phyloP scores from a whole-genome alignment of 1,140 invertebrate species.

The Rhyacophila brunnea region DNA sequence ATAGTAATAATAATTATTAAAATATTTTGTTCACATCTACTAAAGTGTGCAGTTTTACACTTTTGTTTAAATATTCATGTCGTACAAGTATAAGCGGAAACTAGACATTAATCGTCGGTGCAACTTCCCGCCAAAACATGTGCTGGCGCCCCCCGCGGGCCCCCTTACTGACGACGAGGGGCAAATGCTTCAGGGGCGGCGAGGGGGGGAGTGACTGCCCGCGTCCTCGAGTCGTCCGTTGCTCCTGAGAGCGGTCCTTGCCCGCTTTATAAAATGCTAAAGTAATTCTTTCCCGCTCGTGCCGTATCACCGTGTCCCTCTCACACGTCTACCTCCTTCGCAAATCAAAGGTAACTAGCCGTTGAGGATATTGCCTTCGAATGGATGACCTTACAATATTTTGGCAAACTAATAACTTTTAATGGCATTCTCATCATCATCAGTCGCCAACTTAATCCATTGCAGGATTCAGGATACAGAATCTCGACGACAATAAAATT shows the following conservation, averaged over 20 bases:
- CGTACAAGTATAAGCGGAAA: background rate
- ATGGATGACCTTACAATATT: too few species aligned
- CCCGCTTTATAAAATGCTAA: background rate
- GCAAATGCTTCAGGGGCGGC: background rate
- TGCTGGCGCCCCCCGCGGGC: background rate
- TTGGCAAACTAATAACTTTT: too few species aligned
- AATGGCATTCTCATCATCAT: too few species aligned
- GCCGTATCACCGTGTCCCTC: conserved; percentile 6
- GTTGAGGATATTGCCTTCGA: too few species aligned
- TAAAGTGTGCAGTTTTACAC: background rate
- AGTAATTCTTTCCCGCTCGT: background rate
- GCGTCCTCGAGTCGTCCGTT: conserved; percentile 22
- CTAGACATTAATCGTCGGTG: background rate
- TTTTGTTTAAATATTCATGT: background rate
- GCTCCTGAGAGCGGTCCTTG: conserved; percentile 25
- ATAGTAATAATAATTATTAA: background rate
- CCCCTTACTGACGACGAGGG: background rate
- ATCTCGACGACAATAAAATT: too few species aligned
- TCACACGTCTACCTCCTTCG: background rate
- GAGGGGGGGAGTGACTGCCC: background rate
- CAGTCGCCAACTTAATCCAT: too few species aligned
- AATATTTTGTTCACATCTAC: background rate
- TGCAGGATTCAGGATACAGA: too few species aligned
- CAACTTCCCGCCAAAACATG: conserved; percentile 25
- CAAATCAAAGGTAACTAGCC: too few species aligned